Conservation (phyloP, 2,888 invertebrate species). For the Tipula vernalis region DNA sequence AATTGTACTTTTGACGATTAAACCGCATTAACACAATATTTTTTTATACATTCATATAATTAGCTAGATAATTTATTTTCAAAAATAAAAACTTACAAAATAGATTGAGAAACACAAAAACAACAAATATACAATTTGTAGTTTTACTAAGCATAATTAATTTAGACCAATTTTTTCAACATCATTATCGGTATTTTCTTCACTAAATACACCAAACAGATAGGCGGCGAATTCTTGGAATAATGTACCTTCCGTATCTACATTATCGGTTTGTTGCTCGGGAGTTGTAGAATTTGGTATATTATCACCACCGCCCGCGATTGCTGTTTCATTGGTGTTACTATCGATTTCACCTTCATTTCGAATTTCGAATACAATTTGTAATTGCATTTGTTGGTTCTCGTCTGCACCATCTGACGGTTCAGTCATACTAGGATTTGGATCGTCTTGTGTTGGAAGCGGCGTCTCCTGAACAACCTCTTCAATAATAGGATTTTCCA, state of each 20-base stretch:
- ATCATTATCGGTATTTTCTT: neutral
- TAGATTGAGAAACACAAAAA: neutral
- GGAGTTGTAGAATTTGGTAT: neutral
- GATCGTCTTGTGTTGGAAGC: neutral
- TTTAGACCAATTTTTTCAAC: neutral
- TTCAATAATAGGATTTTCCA: neutral
- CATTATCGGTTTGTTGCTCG: neutral
- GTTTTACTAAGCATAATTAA: neutral
- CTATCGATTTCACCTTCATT: neutral
- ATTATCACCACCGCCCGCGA: neutral
- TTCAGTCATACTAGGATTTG: neutral
- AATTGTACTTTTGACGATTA: neutral
- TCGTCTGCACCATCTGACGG: neutral
- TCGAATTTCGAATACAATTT: neutral
- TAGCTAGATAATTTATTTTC: neutral
- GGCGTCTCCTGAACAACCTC: neutral
- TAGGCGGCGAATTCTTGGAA: neutral
- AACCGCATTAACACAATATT: neutral
- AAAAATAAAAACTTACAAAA: neutral
- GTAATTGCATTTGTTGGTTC: neutral
- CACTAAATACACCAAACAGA: neutral
- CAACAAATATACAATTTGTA: neutral
- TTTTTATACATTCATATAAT: neutral
- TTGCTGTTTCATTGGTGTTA: neutral
- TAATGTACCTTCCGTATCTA: neutral